Conservation (phyloP, 2,797 vertebrate species). For the Manis crassicaudata region DNA sequence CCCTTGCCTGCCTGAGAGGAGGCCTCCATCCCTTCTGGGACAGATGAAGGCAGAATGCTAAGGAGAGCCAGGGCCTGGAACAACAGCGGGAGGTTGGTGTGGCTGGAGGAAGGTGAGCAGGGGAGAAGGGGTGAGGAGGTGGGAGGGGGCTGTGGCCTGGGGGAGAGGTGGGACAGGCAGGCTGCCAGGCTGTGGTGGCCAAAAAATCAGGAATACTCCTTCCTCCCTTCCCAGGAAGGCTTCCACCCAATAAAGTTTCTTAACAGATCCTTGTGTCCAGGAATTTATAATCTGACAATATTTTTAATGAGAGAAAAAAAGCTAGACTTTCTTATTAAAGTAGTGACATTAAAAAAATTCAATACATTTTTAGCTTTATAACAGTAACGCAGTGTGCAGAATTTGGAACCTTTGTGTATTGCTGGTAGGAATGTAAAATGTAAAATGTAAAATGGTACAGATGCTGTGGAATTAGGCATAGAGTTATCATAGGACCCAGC, state of each 20-base stretch:
- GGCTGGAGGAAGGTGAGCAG: background rate
- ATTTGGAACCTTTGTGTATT: background rate
- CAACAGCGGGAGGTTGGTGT: rapidly evolving
- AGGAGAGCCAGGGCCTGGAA: background rate
- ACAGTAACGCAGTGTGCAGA: background rate
- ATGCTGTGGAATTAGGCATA: background rate
- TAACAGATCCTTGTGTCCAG: background rate
- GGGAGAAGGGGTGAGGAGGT: background rate
- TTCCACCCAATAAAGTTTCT: background rate
- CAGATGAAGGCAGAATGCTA: background rate
- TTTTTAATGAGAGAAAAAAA: background rate
- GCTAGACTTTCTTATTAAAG: background rate
- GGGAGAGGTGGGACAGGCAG: too few relatives aligned
- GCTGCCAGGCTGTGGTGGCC: rapidly evolving
- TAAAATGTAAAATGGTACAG: background rate
- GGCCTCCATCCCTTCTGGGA: background rate
- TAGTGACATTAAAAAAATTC: background rate
- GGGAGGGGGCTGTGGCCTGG: background rate
- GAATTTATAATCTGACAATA: background rate
- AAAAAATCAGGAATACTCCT: background rate
- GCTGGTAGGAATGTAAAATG: too few relatives aligned
- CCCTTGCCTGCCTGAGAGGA: background rate
- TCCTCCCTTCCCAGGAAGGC: background rate
- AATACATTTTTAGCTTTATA: background rate
- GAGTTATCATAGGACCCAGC: background rate